Evolutionary conservation across 35 echinoderm and acorn worm genomes (phyloP).

Genomic region (Holothuria glaberrima): DNA sequence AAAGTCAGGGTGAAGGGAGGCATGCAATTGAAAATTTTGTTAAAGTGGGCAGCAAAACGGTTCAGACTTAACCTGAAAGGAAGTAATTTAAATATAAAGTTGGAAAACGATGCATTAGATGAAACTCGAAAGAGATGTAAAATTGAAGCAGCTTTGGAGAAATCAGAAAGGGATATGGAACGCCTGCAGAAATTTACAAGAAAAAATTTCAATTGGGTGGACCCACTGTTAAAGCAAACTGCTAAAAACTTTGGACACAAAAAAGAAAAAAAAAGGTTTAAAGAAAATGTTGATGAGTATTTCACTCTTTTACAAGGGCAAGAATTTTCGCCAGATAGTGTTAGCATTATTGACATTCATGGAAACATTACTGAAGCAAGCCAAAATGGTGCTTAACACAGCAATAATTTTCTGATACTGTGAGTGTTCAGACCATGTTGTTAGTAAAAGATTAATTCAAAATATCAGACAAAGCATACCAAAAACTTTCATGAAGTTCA

Average conservation of each 20-base stretch:
- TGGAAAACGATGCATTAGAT: not conserved
- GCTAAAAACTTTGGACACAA: slow-evolving; percentile 11
- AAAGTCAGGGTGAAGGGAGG: not conserved
- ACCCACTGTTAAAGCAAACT: not conserved
- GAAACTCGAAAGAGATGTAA: not conserved
- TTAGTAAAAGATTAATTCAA: not conserved
- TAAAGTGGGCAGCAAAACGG: not conserved
- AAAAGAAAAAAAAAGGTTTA: not conserved
- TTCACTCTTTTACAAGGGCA: not conserved
- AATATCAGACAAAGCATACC: slow-evolving; percentile 12
- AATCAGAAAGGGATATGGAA: not conserved
- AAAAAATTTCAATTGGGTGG: not conserved
- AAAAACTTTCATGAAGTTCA: not conserved
- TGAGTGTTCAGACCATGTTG: not conserved
- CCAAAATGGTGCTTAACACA: not conserved
- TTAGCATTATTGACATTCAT: not conserved
- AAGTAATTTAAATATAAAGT: not conserved
- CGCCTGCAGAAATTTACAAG: not conserved
- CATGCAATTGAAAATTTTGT: not conserved
- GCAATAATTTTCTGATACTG: not conserved
- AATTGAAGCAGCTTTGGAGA: not conserved
- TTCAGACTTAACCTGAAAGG: not conserved
- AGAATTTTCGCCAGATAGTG: not conserved
- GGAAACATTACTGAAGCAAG: not conserved
- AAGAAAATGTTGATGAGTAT: slow-evolving; percentile 3